Evolutionary conservation across 2,888 invertebrate species (phyloP), one percentile per base, ranked within the genome.

Genomic region (Cataglyphis livida): DNA sequence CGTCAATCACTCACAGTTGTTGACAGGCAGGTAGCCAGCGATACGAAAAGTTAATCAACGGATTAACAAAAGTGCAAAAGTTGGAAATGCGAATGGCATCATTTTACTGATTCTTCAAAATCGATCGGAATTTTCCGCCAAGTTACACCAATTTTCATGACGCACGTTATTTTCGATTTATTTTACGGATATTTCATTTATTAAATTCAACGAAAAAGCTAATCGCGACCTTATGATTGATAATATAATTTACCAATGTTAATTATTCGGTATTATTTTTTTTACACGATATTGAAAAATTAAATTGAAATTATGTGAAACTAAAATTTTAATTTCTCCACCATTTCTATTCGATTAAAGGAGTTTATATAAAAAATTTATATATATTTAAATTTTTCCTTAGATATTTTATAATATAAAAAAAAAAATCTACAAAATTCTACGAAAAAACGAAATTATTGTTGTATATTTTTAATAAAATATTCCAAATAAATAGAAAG

Each of bases 21-120:
- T 87, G 71, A 15, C 92, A 92, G 91, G 4, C 92, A 92, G 92
- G 92, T 92, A 92, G 89, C 83, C 79, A 85, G 87, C 59, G n/a
- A 84, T 84, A 82, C 86, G 76, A 84, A 85, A 91, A 92, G 90
- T 89, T 91, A 93, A 93, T 93, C 93, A 89, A 90, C 87, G 91
- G 91, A 92, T 93, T 93, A 93, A n/a, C n/a, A n/a, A n/a, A n/a
- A n/a, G 74, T 28, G 59, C 7, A 41, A 25, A 32, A 57, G 21
- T 59, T 51, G 64, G 59, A 32, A 64, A 25, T 44, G 18, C 74
- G n/a, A 59, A 41, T 32, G 54, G n/a, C 76, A 64, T 61, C 28
- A 21, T 78, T 76, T 61, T 28, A 18, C 41, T 70, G 15, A 4
- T 81, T 15, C 7, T 59, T 51, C 35, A 44, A 54, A 12, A 0